Base-by-base conservation (phyloP, 2,888 invertebrate species). In the Lycaena phlaeas region DNA sequence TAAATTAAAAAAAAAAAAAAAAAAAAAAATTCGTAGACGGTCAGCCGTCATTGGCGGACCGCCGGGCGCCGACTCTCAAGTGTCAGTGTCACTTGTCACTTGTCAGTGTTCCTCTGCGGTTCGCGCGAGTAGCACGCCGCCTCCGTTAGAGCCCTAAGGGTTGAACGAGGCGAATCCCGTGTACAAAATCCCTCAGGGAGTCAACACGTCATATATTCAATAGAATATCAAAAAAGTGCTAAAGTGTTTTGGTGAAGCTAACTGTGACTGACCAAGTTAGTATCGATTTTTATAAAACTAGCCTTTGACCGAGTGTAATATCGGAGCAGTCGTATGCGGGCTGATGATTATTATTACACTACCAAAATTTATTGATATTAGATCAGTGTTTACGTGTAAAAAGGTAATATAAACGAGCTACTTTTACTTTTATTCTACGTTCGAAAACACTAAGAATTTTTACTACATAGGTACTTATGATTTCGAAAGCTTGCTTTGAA, bases 61-160 rank as follows among this genome's bases (percentile, higher is more conserved):
- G 3, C 17, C n/a, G 10, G 11, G 45, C 26, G 34, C 40, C 7
- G 34, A 22, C 11, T 25, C 30, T 2, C 5, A 3, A 7, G 3
- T 9, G 14, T 9, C 7, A 29, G 11, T 14, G 11, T 12, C 12
- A 29, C 1, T 14, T 12, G 28, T 10, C n/a, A 28, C 7, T 14
- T 28, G 28, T 10, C 61, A 66, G 66, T 65, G 50, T 49, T 41
- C 44, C 34, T 47, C 64, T 60, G 59, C 54, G 60, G 56, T 52
- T 56, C 50, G 30, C 54, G 54, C 61, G 58, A 52, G 60, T 59
- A 60, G 62, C 62, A 64, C 69, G 69, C 47, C 41, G 31, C 52
- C 46, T 53, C 64, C 58, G 72, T 70, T 72, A 72, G 71, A 72
- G 66, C 72, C 68, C 51, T 39, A 34, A 36, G 55, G 70, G 72